Evolutionary conservation across 2,888 invertebrate genomes (phyloP).

Genomic region (Tenthredo livida): DNA sequence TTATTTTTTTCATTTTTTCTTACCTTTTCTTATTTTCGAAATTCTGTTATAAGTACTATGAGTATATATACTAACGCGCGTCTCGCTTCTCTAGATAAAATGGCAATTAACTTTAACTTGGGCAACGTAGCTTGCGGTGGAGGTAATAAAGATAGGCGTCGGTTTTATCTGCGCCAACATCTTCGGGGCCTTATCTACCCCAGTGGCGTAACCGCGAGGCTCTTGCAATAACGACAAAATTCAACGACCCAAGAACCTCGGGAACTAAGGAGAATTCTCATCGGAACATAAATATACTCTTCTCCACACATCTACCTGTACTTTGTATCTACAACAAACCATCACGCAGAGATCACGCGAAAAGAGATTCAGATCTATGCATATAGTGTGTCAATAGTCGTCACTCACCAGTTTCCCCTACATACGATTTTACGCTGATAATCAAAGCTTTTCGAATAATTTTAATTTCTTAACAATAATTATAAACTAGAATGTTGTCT

Average conservation of each 20-base stretch:
- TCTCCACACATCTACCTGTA: neutral
- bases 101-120: conserved; percentile 75
- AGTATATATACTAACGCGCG: neutral
- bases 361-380: neutral
- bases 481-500: too few species aligned
- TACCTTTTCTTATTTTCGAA: neutral
- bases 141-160: conserved; percentile 75
- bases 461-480: too few species aligned
- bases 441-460: neutral
- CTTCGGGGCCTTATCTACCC: conserved; percentile 68
- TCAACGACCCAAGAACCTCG: conserved; percentile 7
- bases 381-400: neutral
- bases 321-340: neutral
- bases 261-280: neutral
- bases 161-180: conserved; percentile 71
- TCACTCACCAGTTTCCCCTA: neutral
- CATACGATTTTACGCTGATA: neutral
- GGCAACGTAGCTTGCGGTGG: conserved; percentile 65
- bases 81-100: conserved; percentile 69
- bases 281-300: neutral
- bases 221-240: conserved; percentile 32
- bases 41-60: neutral
- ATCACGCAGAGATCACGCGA: conserved; percentile 37
- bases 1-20: neutral
- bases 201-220: conserved; percentile 54